Conservation (phyloP, 2,113 vertebrate genomes). For the Chelonoidis abingdonii region DNA sequence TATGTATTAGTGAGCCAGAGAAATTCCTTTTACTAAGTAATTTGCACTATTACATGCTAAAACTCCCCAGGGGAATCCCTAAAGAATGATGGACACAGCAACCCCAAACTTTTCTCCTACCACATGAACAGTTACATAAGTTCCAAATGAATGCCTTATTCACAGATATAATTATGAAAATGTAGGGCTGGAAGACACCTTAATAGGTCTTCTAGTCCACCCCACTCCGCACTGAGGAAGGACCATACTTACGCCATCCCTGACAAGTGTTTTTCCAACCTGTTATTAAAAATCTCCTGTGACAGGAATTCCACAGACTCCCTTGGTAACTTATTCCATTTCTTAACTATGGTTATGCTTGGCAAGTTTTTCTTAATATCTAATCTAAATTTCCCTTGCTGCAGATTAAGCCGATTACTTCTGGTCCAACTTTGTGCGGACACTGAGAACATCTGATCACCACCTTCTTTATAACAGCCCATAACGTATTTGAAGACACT, state of each 20-base stretch:
- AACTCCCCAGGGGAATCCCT: conserved; percentile 2
- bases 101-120: not conserved
- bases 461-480: not conserved
- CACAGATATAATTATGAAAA: not conserved
- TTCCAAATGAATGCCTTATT: not conserved
- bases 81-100: conserved; percentile 4
- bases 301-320: not conserved
- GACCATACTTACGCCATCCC: not conserved
- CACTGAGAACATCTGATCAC: not conserved
- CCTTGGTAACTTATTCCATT: not conserved
- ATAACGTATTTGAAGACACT: not conserved
- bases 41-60: conserved; percentile 30
- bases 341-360: not conserved
- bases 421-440: not conserved
- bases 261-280: not conserved
- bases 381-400: not conserved
- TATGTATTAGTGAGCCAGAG: conserved; percentile 2
- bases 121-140: conserved; percentile 3
- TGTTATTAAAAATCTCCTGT: not conserved
- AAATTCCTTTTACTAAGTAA: conserved; percentile 47
- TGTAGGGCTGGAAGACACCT: not conserved
- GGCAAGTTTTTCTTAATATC: not conserved
- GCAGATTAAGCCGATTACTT: not conserved
- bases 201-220: not conserved
- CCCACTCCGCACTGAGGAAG: not conserved